Percentiles rank a stretch among this genome's conserved stretches.
Evolutionary conservation across 2,113 vertebrate species (phyloP).

Genomic region (Oreochromis aureus): DNA sequence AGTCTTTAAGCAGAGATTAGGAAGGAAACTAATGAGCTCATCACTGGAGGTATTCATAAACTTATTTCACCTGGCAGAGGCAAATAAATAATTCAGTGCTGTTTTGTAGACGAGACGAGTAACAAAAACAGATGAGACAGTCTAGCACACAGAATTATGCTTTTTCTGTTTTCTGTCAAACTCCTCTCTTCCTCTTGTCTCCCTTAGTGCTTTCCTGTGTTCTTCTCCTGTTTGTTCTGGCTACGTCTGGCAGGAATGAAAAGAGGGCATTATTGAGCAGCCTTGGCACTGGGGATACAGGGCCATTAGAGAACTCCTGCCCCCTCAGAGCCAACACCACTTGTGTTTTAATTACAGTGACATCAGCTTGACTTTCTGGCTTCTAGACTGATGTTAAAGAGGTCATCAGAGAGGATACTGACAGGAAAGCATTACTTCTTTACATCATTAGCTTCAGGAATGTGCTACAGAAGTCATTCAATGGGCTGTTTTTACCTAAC

Average conservation of each 20-base stretch:
- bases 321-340: conserved; percentile 29
- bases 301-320: conserved; percentile 30
- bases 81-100: not conserved
- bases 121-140: not conserved
- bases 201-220: not conserved
- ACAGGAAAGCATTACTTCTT: not conserved
- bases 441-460: not conserved
- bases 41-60: not conserved
- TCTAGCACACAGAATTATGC: not conserved
- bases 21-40: not conserved
- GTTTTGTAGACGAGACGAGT: not conserved
- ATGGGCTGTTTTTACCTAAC: not conserved
- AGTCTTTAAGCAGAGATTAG: not conserved
- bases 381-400: conserved; percentile 4
- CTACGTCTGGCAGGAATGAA: conserved; percentile 41
- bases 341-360: conserved; percentile 58
- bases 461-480: not conserved
- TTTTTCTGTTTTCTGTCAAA: not conserved
- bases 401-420: not conserved
- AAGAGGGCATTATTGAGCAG: conserved; percentile 53
- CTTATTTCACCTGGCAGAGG: not conserved
- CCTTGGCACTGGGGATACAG: conserved; percentile 25
- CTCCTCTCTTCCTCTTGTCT: not conserved
- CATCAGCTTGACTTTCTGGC: conserved; percentile 23
- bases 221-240: conserved; percentile 19